Conservation (phyloP, 2,888 invertebrate genomes). For the Agrypnus murinus region DNA sequence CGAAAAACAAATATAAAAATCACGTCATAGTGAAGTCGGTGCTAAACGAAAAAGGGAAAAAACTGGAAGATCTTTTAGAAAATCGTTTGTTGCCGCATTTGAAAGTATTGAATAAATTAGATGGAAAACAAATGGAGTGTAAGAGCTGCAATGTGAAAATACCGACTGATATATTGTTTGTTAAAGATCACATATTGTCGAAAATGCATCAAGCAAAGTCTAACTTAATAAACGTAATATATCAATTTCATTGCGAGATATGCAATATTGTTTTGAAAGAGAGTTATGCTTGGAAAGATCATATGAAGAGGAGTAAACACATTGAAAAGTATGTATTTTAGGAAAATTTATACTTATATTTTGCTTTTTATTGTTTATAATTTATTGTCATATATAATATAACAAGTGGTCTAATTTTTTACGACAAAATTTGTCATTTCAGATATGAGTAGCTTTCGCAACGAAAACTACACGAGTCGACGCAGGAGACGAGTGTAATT, state of each 20-base stretch:
- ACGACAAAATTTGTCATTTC: too few species aligned
- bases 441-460: too few species aligned
- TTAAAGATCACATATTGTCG: conserved; percentile 40
- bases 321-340: conserved; percentile 43
- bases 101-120: not conserved
- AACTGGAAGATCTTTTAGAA: conserved; percentile 37
- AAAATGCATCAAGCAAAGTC: conserved; percentile 25
- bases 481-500: too few species aligned
- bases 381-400: too few species aligned
- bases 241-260: conserved; percentile 64
- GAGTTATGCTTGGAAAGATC: conserved; percentile 60
- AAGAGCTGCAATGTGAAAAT: conserved; percentile 33
- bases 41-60: conserved; percentile 27
- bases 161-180: not conserved
- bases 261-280: conserved; percentile 57
- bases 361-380: not conserved
- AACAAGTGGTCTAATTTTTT: too few species aligned
- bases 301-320: conserved; percentile 56
- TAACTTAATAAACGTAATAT: conserved; percentile 35
- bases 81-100: conserved; percentile 42
- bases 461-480: too few species aligned
- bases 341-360: too few species aligned
- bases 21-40: conserved; percentile 38
- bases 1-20: not conserved
- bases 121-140: conserved; percentile 25